Conservation (phyloP, 1,140 invertebrate genomes). For the Periplaneta americana region DNA sequence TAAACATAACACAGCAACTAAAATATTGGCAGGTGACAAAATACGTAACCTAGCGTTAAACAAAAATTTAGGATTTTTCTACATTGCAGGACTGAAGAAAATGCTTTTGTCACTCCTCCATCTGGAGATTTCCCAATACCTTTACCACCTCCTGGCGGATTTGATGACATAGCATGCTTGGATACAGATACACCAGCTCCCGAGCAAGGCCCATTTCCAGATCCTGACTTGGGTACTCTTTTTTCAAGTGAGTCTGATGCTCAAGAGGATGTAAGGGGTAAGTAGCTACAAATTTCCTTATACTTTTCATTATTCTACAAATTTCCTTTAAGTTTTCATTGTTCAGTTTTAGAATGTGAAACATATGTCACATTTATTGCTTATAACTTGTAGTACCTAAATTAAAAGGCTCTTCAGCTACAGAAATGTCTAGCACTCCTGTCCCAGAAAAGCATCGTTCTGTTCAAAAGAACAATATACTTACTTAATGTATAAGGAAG, state of each 20-base stretch:
- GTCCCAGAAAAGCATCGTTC: too few species aligned
- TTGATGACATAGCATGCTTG: conserved; percentile 34
- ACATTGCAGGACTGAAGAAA: conserved; percentile 35
- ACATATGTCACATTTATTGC: neutral
- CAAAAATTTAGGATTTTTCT: neutral
- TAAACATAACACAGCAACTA: neutral
- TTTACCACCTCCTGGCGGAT: conserved; percentile 35
- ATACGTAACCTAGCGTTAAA: neutral
- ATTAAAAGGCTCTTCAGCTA: too few species aligned
- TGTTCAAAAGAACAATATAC: too few species aligned
- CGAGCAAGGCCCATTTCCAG: conserved; percentile 38
- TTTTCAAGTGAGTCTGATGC: conserved; percentile 35
- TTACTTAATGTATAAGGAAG: too few species aligned
- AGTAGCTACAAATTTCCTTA: too few species aligned
- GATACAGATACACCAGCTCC: conserved; percentile 31
- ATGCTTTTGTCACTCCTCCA: conserved; percentile 27
- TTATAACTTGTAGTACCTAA: neutral
- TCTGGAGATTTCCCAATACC: conserved; percentile 38
- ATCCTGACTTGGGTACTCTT: conserved; percentile 36
- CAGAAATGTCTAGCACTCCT: too few species aligned
- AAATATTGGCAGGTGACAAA: neutral
- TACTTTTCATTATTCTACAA: too few species aligned
- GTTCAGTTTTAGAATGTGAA: neutral
- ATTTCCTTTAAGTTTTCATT: too few species aligned
- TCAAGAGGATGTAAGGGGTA: conserved; percentile 37